Conservation (phyloP, 2,113 vertebrate genomes). For the Dascyllus trimaculatus region DNA sequence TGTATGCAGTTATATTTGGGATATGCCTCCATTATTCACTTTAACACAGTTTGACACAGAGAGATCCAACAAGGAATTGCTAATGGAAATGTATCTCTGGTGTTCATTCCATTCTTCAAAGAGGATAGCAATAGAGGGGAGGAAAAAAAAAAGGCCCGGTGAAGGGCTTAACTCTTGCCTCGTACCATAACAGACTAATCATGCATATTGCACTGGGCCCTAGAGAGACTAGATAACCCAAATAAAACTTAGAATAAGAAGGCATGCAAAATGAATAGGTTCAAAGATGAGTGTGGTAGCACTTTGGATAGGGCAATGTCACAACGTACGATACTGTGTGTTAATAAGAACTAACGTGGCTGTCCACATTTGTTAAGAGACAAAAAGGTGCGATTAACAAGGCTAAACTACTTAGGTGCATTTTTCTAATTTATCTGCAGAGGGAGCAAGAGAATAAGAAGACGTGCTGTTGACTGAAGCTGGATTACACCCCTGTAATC, state of each 20-base stretch:
- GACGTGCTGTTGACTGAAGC: neutral
- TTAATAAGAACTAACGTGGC: neutral
- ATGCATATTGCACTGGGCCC: constrained; percentile 61
- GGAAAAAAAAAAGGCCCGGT: neutral
- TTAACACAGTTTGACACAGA: constrained; percentile 26
- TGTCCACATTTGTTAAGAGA: neutral
- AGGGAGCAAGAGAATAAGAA: constrained; percentile 76
- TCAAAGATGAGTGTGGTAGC: constrained; percentile 11
- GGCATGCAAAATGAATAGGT: constrained; percentile 27
- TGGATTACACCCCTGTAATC: neutral
- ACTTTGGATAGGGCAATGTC: constrained; percentile 8
- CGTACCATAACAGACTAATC: constrained; percentile 47
- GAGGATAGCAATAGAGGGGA: neutral
- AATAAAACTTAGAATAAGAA: constrained; percentile 47
- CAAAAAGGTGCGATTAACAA: neutral
- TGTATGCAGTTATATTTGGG: neutral
- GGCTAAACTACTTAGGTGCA: constrained; percentile 37
- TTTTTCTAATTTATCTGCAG: constrained; percentile 72
- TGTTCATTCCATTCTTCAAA: constrained; percentile 42
- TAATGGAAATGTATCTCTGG: constrained; percentile 38
- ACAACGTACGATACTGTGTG: neutral
- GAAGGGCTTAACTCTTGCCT: constrained; percentile 45
- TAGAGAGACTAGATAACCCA: constrained; percentile 56
- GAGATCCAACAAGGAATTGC: constrained; percentile 21
- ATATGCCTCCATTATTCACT: neutral